phyloP scores from a whole-genome alignment of 2,888 invertebrate genomes.

The Pycnomerus fuliginosus region DNA sequence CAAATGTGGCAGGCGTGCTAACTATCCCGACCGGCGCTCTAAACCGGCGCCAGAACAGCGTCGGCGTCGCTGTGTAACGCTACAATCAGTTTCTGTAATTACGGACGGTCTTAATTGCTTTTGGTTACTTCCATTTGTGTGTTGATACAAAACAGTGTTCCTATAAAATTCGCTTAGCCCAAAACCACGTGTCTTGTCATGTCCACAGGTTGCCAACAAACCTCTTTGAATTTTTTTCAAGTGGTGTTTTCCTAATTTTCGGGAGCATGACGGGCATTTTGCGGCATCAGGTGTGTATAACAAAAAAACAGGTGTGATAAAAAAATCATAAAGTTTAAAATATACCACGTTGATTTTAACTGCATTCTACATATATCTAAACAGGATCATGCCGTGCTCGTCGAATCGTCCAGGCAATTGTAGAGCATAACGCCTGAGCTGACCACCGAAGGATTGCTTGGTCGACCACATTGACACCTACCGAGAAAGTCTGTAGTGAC shows the following conservation, averaged over 20 bases:
- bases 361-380: slow-evolving; percentile 49
- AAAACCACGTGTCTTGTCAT: slow-evolving; percentile 6
- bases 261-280: too few relatives aligned
- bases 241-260: too few relatives aligned
- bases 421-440: slow-evolving; percentile 21
- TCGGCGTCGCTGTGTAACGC: slow-evolving; percentile 52
- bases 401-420: slow-evolving; percentile 32
- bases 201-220: neutral
- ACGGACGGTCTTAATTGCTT: slow-evolving; percentile 45
- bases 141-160: slow-evolving; percentile 21
- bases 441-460: slow-evolving; percentile 29
- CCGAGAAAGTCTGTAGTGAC: slow-evolving; percentile 52
- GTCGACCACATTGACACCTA: slow-evolving; percentile 48
- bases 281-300: too few relatives aligned
- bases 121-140: slow-evolving; percentile 42
- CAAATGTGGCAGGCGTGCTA: slow-evolving; percentile 55
- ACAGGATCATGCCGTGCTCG: slow-evolving; percentile 47
- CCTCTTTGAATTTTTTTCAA: too few relatives aligned
- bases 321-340: slow-evolving; percentile 48
- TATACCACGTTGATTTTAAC: slow-evolving; percentile 49
- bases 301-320: slow-evolving; percentile 48
- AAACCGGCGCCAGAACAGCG: slow-evolving; percentile 52
- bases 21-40: slow-evolving; percentile 52
- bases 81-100: slow-evolving; percentile 52
- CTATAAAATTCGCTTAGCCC: neutral